phyloP scores from a whole-genome alignment of 2,797 vertebrate genomes.

The Pipistrellus kuhlii region DNA sequence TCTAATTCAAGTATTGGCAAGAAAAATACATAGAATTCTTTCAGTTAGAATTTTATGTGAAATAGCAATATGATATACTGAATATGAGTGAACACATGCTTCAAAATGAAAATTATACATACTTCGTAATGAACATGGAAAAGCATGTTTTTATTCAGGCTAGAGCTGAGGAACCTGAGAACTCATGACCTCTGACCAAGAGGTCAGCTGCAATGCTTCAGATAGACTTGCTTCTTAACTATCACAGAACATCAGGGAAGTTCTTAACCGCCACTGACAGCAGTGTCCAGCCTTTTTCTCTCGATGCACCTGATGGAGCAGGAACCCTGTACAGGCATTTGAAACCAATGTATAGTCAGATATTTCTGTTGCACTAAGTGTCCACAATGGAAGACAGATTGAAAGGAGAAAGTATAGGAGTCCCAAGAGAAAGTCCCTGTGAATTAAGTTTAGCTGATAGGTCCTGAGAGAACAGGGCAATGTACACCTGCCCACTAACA shows the following conservation, averaged over 20 bases:
- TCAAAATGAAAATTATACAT: background rate
- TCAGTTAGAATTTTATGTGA: background rate
- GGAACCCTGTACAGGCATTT: background rate
- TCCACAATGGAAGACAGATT: background rate
- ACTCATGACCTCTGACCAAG: constrained; percentile 35
- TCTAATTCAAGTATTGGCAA: background rate
- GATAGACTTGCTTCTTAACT: constrained; percentile 30
- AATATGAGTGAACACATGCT: background rate
- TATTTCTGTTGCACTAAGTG: background rate
- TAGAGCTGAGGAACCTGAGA: background rate
- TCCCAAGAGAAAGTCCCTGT: background rate
- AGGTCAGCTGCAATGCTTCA: background rate
- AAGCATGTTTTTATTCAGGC: background rate
- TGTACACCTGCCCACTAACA: too few species aligned
- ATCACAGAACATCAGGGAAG: constrained; percentile 40
- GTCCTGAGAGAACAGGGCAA: background rate
- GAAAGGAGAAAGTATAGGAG: background rate
- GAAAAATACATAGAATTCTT: background rate
- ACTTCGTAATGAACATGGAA: background rate
- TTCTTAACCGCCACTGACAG: constrained; percentile 59
- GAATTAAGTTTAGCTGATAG: background rate
- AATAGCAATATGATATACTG: background rate
- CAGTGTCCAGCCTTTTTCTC: background rate
- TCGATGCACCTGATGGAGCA: background rate
- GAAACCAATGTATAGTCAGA: background rate